Conservation (phyloP, 2,113 vertebrate species). For the Plotosus lineatus region DNA sequence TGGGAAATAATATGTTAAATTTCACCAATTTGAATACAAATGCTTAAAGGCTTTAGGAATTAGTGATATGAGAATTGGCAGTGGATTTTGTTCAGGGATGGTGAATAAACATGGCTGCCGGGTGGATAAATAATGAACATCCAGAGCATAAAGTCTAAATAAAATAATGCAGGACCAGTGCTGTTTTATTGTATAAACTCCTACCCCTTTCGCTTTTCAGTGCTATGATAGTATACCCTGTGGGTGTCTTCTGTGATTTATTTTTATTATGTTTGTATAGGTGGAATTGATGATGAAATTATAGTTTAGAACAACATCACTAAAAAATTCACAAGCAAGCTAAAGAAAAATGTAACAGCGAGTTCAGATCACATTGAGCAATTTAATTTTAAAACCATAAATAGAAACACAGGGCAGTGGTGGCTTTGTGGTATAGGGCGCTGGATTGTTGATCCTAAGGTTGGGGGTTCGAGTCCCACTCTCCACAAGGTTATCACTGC, state of each 20-base stretch:
- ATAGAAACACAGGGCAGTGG: no score
- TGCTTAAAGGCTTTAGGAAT: no score
- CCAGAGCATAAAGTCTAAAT: constrained; percentile 1
- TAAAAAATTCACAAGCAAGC: constrained; percentile 71
- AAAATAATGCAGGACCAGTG: constrained; percentile 15
- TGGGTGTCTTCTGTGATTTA: background rate
- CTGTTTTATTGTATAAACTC: constrained; percentile 12
- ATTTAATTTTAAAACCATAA: background rate
- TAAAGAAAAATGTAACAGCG: constrained; percentile 50
- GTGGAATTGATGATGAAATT: constrained; percentile 75
- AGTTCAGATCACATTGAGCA: constrained; percentile 58
- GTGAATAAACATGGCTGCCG: constrained; percentile 43
- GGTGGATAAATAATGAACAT: constrained; percentile 46
- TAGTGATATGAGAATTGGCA: constrained; percentile 12
- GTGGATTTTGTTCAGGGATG: constrained; percentile 18
- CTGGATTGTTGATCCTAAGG: no score
- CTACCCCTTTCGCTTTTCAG: background rate
- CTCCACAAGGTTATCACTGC: no score
- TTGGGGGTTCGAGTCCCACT: no score
- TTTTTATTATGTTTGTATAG: constrained; percentile 55
- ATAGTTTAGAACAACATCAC: constrained; percentile 76
- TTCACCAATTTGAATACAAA: background rate
- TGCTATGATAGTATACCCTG: background rate
- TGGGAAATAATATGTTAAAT: background rate
- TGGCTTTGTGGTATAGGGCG: no score